Percentiles rank a stretch among this genome's conserved stretches.
These are phyloP conservation scores for Odontomyia ornata DNA, from an alignment of 2,888 invertebrate genomes.

Conservation along the genomic window DNA sequence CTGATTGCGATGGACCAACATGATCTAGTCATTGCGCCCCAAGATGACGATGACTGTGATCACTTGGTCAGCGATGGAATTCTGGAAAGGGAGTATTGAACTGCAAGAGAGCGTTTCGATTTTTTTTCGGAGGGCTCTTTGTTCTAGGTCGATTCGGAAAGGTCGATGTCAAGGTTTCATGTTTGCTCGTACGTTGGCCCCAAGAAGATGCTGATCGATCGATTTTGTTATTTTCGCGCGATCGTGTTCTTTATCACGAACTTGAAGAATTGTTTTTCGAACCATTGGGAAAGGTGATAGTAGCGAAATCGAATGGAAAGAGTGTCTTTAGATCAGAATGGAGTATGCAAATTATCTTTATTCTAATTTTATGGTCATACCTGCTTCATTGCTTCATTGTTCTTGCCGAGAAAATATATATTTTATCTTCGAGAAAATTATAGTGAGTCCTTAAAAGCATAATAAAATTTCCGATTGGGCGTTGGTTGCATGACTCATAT, in stretches of 20 bases:
- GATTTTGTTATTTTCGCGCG: conserved; percentile 33
- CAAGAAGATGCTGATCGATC: conserved; percentile 17
- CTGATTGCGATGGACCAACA: conserved; percentile 37
- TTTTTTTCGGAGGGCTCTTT: conserved; percentile 20
- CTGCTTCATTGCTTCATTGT: no score
- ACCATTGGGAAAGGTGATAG: background rate
- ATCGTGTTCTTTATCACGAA: conserved; percentile 36
- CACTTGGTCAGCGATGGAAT: background rate
- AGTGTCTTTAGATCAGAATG: background rate
- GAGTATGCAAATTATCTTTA: background rate
- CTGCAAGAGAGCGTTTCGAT: background rate
- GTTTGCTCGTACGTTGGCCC: conserved; percentile 30
- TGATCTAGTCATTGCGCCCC: background rate
- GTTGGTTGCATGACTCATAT: no score
- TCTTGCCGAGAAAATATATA: no score
- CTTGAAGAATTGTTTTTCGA: background rate
- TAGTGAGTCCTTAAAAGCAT: no score
- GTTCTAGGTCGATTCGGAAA: conserved; percentile 38
- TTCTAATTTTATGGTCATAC: no score
- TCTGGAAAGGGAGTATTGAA: conserved; percentile 32
- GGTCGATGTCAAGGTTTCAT: conserved; percentile 41
- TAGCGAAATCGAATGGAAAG: background rate
- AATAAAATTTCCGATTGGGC: no score
- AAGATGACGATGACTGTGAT: background rate
- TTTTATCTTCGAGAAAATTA: no score